phyloP scores from a whole-genome alignment of 2,888 invertebrate genomes.

The Dioctria linearis region DNA sequence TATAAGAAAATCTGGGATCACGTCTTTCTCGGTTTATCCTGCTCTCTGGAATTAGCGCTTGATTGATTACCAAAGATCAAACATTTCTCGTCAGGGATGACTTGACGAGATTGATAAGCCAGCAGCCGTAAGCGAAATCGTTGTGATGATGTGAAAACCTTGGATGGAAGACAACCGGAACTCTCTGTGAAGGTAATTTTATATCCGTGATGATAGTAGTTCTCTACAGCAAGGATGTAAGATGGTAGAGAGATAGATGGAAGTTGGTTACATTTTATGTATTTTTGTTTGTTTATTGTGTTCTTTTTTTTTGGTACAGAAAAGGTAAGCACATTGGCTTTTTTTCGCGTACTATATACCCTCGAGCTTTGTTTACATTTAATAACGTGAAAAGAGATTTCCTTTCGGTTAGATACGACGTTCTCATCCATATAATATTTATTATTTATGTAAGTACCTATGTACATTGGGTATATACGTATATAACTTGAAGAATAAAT shows the following conservation, averaged over 20 bases:
- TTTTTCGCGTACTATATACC: slow-evolving; percentile 13
- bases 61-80: slow-evolving; percentile 31
- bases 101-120: slow-evolving; percentile 22
- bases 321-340: slow-evolving; percentile 15
- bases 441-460: no score
- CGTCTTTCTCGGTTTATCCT: slow-evolving; percentile 11
- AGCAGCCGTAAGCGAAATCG: neutral
- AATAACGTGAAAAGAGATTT: slow-evolving; percentile 20
- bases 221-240: neutral
- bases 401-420: neutral
- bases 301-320: neutral
- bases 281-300: neutral
- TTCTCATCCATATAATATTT: no score
- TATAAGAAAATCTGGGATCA: neutral
- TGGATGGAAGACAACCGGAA: no score
- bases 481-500: no score
- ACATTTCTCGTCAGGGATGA: slow-evolving; percentile 26
- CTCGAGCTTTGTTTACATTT: slow-evolving; percentile 21
- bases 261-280: slow-evolving; percentile 4
- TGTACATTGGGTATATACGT: no score
- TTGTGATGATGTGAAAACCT: no score
- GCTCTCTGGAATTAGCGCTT: slow-evolving; percentile 15
- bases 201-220: no score
- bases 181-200: no score
- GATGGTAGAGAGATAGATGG: neutral